Conservation (phyloP, 1,140 invertebrate species). For the Araneus ventricosus region DNA sequence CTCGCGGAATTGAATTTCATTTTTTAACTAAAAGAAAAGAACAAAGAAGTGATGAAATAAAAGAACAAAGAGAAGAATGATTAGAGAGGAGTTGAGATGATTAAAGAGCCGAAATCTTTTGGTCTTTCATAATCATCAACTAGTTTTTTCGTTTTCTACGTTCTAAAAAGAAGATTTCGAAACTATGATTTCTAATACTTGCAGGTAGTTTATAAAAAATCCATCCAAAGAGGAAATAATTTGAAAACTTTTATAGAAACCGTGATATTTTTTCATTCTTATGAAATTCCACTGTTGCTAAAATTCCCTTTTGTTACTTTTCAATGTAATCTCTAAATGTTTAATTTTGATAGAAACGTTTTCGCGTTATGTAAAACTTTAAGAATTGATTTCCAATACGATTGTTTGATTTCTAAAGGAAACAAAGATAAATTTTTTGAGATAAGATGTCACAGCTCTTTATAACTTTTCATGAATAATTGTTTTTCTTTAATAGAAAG, state of each 20-base stretch:
- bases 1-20: conserved; percentile 56
- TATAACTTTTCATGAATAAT: too few relatives aligned
- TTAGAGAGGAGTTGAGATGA: conserved; percentile 60
- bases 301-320: neutral
- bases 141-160: neutral
- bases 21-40: conserved; percentile 31
- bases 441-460: too few relatives aligned
- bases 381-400: conserved; percentile 17
- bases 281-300: neutral
- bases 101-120: conserved; percentile 64
- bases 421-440: neutral
- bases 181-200: conserved; percentile 24
- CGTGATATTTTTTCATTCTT: neutral
- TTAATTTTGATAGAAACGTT: neutral
- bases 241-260: conserved; percentile 21
- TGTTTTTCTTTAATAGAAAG: too few relatives aligned
- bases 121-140: conserved; percentile 63
- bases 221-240: neutral
- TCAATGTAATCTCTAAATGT: neutral
- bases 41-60: conserved; percentile 48
- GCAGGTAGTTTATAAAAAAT: neutral
- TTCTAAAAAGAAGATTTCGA: neutral
- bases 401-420: neutral
- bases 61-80: conserved; percentile 53
- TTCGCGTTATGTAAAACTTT: neutral